Percentiles rank a stretch among this genome's conserved stretches.
Evolutionary conservation across 1,140 invertebrate species (phyloP).

Genomic region (Lycorma delicatula): DNA sequence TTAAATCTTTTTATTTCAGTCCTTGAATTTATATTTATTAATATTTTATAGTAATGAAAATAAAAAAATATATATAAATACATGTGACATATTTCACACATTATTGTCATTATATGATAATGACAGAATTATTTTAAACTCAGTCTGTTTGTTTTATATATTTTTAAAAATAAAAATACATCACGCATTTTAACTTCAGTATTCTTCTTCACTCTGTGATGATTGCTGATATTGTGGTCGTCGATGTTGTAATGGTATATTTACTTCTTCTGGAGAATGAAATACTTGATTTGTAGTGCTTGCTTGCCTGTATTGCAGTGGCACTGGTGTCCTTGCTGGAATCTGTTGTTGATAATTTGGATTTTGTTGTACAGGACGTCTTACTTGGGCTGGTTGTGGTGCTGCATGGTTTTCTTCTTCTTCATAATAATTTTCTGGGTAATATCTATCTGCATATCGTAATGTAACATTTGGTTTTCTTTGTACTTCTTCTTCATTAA

Average conservation of each 20-base stretch:
- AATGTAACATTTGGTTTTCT: conserved; percentile 71
- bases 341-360: conserved; percentile 10
- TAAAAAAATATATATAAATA: no score
- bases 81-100: no score
- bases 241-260: conserved; percentile 70
- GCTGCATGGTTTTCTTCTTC: conserved; percentile 19
- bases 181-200: no score
- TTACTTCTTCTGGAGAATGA: conserved; percentile 73
- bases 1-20: no score
- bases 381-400: conserved; percentile 5
- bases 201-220: neutral
- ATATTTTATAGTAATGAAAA: no score
- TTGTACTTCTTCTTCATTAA: conserved; percentile 71
- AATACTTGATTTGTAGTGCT: conserved; percentile 45
- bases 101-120: no score
- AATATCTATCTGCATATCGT: conserved; percentile 68
- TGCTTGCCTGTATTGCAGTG: conserved; percentile 11
- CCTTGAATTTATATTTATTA: no score
- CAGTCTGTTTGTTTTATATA: no score
- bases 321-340: conserved; percentile 14
- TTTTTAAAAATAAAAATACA: no score
- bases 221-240: conserved; percentile 38
- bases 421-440: conserved; percentile 29
- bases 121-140: no score
- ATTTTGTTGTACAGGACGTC: conserved; percentile 12